Evolutionary conservation across 2,888 invertebrate genomes (phyloP).

Genomic region (Pheosia tremula): DNA sequence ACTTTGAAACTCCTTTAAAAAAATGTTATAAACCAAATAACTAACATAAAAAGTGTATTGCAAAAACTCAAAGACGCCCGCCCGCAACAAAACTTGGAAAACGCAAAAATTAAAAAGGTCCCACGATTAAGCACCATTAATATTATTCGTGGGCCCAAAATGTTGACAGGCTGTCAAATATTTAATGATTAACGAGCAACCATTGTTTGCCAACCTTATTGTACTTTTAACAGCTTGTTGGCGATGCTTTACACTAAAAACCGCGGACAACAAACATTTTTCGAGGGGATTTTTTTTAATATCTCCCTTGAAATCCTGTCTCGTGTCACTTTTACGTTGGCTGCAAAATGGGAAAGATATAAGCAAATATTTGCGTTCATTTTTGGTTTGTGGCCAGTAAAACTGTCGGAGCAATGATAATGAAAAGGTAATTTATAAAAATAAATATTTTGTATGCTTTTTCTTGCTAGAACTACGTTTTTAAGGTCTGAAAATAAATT

Average conservation of each 20-base stretch:
- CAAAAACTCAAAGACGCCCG: background rate
- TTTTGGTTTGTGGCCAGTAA: constrained; percentile 50
- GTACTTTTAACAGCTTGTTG: constrained; percentile 42
- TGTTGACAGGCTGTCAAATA: constrained; percentile 68
- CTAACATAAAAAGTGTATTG: background rate
- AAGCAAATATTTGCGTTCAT: constrained; percentile 64
- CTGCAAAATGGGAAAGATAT: constrained; percentile 58
- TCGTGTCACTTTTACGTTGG: constrained; percentile 55
- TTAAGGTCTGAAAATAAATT: too few relatives aligned
- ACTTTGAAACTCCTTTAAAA: background rate
- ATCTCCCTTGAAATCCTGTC: constrained; percentile 53
- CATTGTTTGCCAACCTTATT: constrained; percentile 64
- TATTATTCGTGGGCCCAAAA: constrained; percentile 38
- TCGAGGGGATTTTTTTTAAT: constrained; percentile 58
- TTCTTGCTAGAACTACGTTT: too few relatives aligned
- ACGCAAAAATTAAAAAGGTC: constrained; percentile 30
- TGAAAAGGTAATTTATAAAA: background rate
- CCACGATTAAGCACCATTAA: constrained; percentile 49
- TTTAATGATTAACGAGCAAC: constrained; percentile 62
- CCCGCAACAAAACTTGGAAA: background rate
- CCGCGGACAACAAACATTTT: constrained; percentile 45
- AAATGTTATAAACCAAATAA: background rate
- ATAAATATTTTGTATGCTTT: too few relatives aligned
- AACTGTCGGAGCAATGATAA: background rate
- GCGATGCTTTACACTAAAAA: constrained; percentile 57